These are phyloP conservation scores for Grapholita molesta DNA, from an alignment of 1,140 invertebrate genomes.

Conservation along the genomic window DNA sequence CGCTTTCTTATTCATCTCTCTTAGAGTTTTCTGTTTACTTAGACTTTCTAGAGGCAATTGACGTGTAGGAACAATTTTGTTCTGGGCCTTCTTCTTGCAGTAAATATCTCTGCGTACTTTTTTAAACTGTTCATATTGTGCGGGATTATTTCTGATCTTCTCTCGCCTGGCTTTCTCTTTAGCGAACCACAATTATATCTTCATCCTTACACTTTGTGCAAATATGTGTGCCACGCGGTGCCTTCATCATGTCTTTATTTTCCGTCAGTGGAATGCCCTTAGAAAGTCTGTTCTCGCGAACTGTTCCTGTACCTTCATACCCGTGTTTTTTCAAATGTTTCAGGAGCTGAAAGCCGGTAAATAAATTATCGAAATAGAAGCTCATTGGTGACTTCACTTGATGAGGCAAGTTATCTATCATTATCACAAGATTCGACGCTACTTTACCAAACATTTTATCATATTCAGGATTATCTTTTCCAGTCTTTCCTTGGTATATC, in stretches of 20 bases:
- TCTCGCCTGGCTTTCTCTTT: neutral
- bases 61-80: too few relatives aligned
- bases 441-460: neutral
- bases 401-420: neutral
- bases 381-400: neutral
- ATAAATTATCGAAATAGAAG: constrained; percentile 17
- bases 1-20: too few relatives aligned
- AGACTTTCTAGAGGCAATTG: too few relatives aligned
- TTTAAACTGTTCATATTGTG: too few relatives aligned
- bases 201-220: neutral
- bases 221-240: neutral
- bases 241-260: neutral
- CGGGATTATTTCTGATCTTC: too few relatives aligned
- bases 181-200: neutral
- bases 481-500: constrained; percentile 4
- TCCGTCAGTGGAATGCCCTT: neutral
- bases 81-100: too few relatives aligned
- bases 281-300: constrained; percentile 4
- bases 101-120: too few relatives aligned
- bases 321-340: neutral
- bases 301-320: constrained; percentile 1
- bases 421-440: neutral
- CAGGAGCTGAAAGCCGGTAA: neutral
- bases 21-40: too few relatives aligned
- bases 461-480: neutral